Evolutionary conservation across 37 sponge, comb jelly and placozoan species (phyloP).

Genomic region (Ianthella basta): DNA sequence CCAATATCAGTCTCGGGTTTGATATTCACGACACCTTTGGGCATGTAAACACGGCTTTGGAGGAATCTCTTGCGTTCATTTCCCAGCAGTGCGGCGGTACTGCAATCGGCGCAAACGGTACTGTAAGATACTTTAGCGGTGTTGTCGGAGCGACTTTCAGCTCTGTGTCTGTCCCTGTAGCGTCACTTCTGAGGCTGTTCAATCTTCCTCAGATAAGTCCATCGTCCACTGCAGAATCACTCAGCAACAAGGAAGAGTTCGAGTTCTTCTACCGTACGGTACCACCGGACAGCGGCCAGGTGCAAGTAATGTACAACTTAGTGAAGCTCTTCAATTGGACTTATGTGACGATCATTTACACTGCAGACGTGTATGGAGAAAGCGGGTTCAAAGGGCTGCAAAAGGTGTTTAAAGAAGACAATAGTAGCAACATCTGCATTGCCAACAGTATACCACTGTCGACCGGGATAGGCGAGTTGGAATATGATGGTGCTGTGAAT

Average conservation of each 20-base stretch:
- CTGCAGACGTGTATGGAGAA: constrained; percentile 63
- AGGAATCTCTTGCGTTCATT: constrained; percentile 50
- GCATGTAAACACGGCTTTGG: constrained; percentile 44
- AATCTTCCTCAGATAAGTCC: constrained; percentile 78
- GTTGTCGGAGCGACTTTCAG: constrained; percentile 79
- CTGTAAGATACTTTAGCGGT: constrained; percentile 32
- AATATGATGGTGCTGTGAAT: no score
- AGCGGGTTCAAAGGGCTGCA: constrained; percentile 46
- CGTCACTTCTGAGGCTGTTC: constrained; percentile 67
- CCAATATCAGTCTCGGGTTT: constrained; percentile 53
- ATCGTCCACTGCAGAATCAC: constrained; percentile 62
- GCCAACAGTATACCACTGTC: no score
- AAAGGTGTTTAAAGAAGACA: background rate
- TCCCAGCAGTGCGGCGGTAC: background rate
- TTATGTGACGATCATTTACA: constrained; percentile 53
- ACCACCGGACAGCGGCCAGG: constrained; percentile 78
- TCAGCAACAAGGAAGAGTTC: constrained; percentile 71
- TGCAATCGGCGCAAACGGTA: background rate
- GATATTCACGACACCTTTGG: constrained; percentile 78
- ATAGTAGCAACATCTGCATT: background rate
- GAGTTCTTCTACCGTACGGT: constrained; percentile 80
- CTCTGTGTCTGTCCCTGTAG: constrained; percentile 65
- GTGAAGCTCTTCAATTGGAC: constrained; percentile 59
- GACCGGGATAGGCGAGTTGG: no score
- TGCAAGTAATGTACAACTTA: constrained; percentile 65